phyloP scores from a whole-genome alignment of 2,113 vertebrate genomes.

The Grus americana region DNA sequence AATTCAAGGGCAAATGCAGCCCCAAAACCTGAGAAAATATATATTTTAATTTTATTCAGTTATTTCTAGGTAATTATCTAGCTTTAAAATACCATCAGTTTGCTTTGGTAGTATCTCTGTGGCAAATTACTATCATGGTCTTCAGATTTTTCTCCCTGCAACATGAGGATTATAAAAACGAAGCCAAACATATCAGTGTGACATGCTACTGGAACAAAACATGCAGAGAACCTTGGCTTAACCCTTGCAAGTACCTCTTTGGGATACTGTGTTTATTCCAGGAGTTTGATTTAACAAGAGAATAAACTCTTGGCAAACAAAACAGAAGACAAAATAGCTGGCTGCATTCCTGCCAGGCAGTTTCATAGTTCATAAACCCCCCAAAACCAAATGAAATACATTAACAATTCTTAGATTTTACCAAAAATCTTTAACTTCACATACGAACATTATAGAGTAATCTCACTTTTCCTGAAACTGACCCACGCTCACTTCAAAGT shows the following conservation, averaged over 20 bases:
- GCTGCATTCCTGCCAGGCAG: background rate
- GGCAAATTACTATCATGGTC: background rate
- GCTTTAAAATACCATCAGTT: background rate
- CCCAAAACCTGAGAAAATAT: background rate
- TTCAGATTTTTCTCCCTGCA: background rate
- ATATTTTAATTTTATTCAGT: background rate
- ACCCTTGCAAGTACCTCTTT: background rate
- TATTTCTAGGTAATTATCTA: background rate
- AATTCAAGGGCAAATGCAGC: background rate
- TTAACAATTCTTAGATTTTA: background rate
- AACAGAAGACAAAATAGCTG: background rate
- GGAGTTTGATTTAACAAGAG: background rate
- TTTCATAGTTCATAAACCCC: background rate
- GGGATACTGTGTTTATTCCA: background rate
- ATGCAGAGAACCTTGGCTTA: background rate
- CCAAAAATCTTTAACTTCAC: background rate
- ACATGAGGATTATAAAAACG: background rate
- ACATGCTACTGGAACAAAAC: background rate
- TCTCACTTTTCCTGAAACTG: background rate
- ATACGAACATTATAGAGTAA: background rate
- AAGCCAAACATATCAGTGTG: background rate
- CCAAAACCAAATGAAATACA: background rate
- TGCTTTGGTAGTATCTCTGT: background rate
- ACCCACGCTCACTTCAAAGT: background rate
- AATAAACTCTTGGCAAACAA: background rate